Base-by-base conservation (phyloP, 2,888 invertebrate species). In the Conistra vaccinii region DNA sequence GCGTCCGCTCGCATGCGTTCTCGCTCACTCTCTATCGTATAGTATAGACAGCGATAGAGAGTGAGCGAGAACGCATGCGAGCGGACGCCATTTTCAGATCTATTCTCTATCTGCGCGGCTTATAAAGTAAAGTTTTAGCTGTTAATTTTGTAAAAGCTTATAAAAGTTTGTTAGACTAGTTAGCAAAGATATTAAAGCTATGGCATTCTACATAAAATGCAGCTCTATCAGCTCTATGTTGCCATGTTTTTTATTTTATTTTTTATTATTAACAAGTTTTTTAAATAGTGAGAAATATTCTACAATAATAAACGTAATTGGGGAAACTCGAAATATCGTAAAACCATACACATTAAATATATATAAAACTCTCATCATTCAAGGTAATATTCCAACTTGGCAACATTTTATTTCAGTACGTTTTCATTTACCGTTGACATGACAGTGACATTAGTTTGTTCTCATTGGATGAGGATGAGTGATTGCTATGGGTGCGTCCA, bases 381-480 rank as follows among this genome's bases (percentile, higher is more conserved):
- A 32, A n/a, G 29, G n/a, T 14, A 45, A 5, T 20, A n/a, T 58
- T 69, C 2, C 0, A 48, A 48, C 14, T 29, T 73, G 79, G 45
- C 39, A 67, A 73, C 35, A 68, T 45, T 72, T 29, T 9, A 23
- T 32, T 35, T 29, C 5, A n/a, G 20, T 78, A 53, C 3, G 57
- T 70, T 70, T 67, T 57, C 60, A 12, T 48, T 65, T 23, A 53
- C n/a, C 0, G 10, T n/a, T 55, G 10, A 10, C 23, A 29, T 53
- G 51, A 75, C 35, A 35, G 26, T 73, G 23, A n/a, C 6, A 42
- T 4, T 23, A 1, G 3, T 32, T 17, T 48, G 39, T 66, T 70
- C 29, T 69, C 39, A 32, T 55, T 29, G n/a, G 7, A 32, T 35
- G 32, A 10, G 17, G 0, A 23, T 45, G 5, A n/a, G n/a, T n/a